Base-by-base conservation (phyloP, 1,140 invertebrate genomes). In the Lordiphosa mommai region DNA sequence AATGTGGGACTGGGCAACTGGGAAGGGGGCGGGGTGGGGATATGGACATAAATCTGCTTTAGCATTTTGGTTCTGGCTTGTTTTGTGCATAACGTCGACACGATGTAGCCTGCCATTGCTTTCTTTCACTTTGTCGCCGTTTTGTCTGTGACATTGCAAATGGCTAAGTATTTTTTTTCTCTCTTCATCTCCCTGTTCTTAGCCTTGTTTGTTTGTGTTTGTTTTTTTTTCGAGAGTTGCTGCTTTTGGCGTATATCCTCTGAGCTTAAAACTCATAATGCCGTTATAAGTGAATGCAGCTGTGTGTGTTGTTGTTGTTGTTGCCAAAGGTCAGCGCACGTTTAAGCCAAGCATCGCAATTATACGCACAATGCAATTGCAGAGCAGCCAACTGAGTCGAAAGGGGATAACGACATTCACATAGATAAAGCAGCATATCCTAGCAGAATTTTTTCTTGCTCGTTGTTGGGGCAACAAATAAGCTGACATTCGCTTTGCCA, bases 261-360 rank as follows among this genome's bases (percentile, higher is more conserved):
- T 33, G 52, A 76, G 71, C 76, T 82, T 76, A 84, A 84, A 73
- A 84, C 77, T 85, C 77, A 84, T 85, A 84, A 84, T 84, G 72
- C 77, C 77, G 77, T 84, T 84, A 84, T 65, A 84, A 82, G 57
- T 61, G 58, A 53, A 46, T 64, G 49, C 59, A 48, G 49, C 46
- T 70, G 23, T 61, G 33, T 58, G 29, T 61, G 14, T 68, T 61
- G 55, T 33, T n/a, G n/a, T n/a, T n/a, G 23, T 32, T 16, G 56
- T 82, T 84, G 77, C 72, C 77, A 84, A 76, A 84, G 77, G 77
- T 84, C 77, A 84, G 77, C 77, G 77, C 72, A 69, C 77, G 77
- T 76, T 84, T 77, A 84, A 84, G 77, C 77, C 77, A 84, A 84
- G 77, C 68, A 84, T 70, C 53, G 77, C 72, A 84, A 84, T 84